Base-by-base conservation (phyloP, 2,888 invertebrate genomes). In the Lymantria dispar region DNA sequence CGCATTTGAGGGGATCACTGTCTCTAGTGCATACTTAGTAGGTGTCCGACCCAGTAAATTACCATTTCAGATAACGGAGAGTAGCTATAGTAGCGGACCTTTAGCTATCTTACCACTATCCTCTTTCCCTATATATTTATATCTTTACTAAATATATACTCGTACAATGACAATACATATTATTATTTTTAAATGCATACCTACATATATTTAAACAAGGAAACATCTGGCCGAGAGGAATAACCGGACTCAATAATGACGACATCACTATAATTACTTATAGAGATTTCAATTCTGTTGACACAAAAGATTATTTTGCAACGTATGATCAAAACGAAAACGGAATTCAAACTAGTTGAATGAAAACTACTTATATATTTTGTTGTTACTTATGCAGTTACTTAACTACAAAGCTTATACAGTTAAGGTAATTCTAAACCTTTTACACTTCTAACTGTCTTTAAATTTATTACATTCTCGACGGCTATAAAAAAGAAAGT, bases 401-500 rank as follows among this genome's bases (percentile, higher is more conserved):
- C 22, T 22, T 22, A 22, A 22, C 22, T 22, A 22, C 22, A 22
- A 22, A 22, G 22, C 22, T 22, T 22, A 22, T 22, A 22, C 51
- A 58, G 41, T 47, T 8, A 48, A 40, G 53, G 65, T 65, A 65
- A 70, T 63, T 65, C 62, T 70, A 72, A 67, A 66, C 60, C 58
- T 71, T 67, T 71, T 62, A 70, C 60, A 66, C 56, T 52, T 69
- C 62, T 67, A 69, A 74, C 74, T 69, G 59, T 70, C 73, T 66
- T 74, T 67, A 64, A 72, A 76, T 80, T 76, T 78, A 82, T 80
- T 70, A 81, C 75, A 74, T 79, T 80, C 79, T 77, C 69, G 67
- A 64, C 76, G 74, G 74, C 77, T 68, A 85, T 87, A 87, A 87
- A 89, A 87, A 88, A 87, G 89, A 88, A 89, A 89, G 88, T 76